Conservation (phyloP, 2,797 vertebrate species). For the Mormyrops boulengeri region DNA sequence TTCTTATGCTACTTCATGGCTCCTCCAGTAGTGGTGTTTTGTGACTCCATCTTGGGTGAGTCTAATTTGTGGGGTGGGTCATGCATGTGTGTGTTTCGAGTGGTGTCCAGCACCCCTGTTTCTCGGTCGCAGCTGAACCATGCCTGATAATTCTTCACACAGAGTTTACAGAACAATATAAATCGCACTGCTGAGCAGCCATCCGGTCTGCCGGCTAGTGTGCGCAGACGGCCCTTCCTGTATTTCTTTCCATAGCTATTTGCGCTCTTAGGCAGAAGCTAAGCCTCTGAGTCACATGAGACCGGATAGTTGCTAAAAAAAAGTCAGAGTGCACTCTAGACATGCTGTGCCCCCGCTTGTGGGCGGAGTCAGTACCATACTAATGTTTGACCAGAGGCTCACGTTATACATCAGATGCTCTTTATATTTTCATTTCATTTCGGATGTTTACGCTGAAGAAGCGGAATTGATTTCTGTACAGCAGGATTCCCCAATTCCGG, state of each 20-base stretch:
- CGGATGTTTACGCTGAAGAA: not conserved
- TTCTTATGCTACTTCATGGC: not conserved
- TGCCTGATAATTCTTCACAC: not conserved
- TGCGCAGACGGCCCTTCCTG: not conserved
- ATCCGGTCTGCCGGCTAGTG: not conserved
- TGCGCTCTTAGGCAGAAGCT: not conserved
- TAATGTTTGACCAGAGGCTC: not conserved
- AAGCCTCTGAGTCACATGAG: slow-evolving; percentile 19
- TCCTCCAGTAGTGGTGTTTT: not conserved
- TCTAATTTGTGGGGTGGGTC: not conserved
- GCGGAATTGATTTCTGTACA: not conserved
- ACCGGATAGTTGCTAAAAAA: slow-evolving; percentile 8
- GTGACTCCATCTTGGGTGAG: not conserved
- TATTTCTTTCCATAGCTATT: not conserved
- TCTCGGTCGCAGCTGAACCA: not conserved
- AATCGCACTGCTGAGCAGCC: not conserved
- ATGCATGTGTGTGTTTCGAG: not conserved
- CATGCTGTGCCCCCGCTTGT: not conserved
- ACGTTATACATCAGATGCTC: not conserved
- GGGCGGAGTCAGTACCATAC: not conserved
- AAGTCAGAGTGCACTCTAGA: not conserved
- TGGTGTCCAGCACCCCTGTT: not conserved
- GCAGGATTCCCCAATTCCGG: not conserved
- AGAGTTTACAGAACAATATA: not conserved
- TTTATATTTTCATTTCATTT: not conserved